Conservation (phyloP, 2,888 invertebrate genomes). For the Leptinotarsa rubiginosa region DNA sequence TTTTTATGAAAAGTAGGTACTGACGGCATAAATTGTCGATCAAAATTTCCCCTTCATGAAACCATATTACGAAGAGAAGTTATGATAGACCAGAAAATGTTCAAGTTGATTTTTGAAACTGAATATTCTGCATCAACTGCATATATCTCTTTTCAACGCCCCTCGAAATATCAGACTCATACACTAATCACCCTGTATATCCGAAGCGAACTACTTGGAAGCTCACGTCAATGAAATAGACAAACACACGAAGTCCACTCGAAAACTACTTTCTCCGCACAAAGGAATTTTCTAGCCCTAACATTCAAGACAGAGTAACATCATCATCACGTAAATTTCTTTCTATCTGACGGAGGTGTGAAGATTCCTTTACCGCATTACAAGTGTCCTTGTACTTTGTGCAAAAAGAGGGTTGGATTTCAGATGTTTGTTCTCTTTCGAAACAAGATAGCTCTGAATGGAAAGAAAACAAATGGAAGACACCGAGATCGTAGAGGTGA, state of each 20-base stretch:
- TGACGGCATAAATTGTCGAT: too few relatives aligned
- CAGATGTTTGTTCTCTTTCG: constrained; percentile 7
- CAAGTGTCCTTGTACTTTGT: not conserved
- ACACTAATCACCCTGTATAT: not conserved
- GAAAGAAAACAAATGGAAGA: constrained; percentile 11
- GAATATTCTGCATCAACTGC: too few relatives aligned
- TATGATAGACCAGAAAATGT: too few relatives aligned
- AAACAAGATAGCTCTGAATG: not conserved
- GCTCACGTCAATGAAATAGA: not conserved
- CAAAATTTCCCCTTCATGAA: too few relatives aligned
- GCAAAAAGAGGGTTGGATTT: constrained; percentile 6
- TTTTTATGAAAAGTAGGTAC: too few relatives aligned
- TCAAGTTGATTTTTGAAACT: too few relatives aligned
- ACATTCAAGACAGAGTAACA: not conserved
- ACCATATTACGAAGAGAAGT: too few relatives aligned
- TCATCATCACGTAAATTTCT: constrained; percentile 10
- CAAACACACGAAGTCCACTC: constrained; percentile 3
- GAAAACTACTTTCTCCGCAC: not conserved
- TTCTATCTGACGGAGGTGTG: constrained; percentile 1
- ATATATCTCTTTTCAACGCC: too few relatives aligned
- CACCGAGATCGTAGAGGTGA: not conserved
- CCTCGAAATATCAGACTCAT: too few relatives aligned
- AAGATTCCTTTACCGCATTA: not conserved
- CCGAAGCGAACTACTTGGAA: not conserved
- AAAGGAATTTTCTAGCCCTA: not conserved